phyloP scores from a whole-genome alignment of 2,113 vertebrate species.

The Poeciliopsis occidentalis region DNA sequence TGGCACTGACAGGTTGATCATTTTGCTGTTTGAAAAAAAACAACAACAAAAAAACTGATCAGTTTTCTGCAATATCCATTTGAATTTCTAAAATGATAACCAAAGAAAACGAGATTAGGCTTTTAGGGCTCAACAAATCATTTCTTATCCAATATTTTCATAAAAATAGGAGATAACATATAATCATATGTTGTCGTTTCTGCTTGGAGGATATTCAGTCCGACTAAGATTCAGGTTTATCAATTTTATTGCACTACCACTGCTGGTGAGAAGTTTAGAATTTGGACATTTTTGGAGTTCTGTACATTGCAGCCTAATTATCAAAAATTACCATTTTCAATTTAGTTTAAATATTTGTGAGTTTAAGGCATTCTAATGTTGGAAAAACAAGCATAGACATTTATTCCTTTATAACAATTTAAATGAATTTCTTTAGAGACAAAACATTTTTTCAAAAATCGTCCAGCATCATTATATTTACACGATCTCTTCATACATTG shows the following conservation, averaged over 20 bases:
- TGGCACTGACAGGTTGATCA: conserved; percentile 96
- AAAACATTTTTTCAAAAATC: too few species aligned
- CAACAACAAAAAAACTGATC: background rate
- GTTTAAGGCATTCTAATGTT: background rate
- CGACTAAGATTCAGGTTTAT: background rate
- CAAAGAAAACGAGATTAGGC: background rate
- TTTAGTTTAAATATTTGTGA: background rate
- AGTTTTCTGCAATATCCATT: background rate
- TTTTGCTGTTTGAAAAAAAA: conserved; percentile 84
- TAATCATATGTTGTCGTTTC: too few species aligned
- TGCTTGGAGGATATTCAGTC: background rate
- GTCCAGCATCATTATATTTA: background rate
- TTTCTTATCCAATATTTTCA: too few species aligned
- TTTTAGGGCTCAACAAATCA: too few species aligned
- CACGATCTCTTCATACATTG: too few species aligned
- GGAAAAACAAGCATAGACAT: background rate
- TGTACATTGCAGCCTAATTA: background rate
- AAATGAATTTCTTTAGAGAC: background rate
- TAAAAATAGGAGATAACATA: too few species aligned
- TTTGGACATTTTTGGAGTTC: background rate
- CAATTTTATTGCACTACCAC: background rate
- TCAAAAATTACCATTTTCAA: background rate
- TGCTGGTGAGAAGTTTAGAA: background rate
- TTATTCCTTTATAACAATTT: background rate
- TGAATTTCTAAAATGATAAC: background rate